Evolutionary conservation across 2,888 invertebrate species (phyloP), one percentile per base, ranked within the genome.

Genomic region (Metellina segmentata): DNA sequence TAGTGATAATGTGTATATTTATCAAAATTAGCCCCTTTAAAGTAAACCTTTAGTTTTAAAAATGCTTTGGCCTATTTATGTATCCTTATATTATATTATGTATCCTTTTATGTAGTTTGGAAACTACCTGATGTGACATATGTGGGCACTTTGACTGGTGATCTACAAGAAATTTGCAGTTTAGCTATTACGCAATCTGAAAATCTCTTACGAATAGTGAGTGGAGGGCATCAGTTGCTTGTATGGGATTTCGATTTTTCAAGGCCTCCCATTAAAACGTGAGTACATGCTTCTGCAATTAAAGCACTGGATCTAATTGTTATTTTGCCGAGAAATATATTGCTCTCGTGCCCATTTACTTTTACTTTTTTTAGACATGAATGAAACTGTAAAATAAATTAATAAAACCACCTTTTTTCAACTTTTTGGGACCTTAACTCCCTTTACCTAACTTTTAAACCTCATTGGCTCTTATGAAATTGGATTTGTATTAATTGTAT

Each of bases 211-310:
- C 74, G 89, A 7, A 82, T 92, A 53, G 77, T 92, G 16, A 82
- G 85, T 77, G 89, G 89, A 51, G 89, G 92, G 5, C 81, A 89
- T 20, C 81, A 89, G 13, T 83, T 92, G 7, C n/a, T 92, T 78
- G 86, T 92, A 2, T 92, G 89, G 89, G 89, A 92, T 71, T 89
- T 89, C 49, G 83, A 89, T 82, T 89, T 86, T 51, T 48, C 89
- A 61, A 85, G 81, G 11, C 89, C 89, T 6, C 81, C 89, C 49
- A 83, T 71, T 34, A 85, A 88, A 61, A 81, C 16, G 87, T 91
- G 52, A 83, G 71, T 69, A 71, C 4, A 34, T 34, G 1, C 34
- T 34, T 34, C 34, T 34, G 34, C 4, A 34, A 34, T 34, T 34
- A 34, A 34, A 34, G 34, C 34, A 34, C 34, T 34, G 34, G 34